Percentiles rank a stretch among this genome's conserved stretches.
Conservation (phyloP, 2,888 invertebrate genomes). For the Drosophila mimica region DNA sequence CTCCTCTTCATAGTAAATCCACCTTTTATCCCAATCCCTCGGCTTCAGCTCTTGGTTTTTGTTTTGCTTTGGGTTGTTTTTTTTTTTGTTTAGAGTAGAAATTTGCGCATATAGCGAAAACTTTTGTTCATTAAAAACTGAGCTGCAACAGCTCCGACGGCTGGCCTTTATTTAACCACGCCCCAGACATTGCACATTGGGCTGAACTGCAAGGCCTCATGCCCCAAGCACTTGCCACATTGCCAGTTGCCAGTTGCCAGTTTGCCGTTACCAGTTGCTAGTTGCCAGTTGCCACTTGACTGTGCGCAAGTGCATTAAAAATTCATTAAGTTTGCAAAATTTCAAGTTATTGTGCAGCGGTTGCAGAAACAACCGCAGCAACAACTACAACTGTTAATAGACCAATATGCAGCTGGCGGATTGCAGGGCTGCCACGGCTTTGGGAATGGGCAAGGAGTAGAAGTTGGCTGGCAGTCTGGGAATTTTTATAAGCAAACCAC, state of each 20-base stretch:
- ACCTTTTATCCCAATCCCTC: conserved; percentile 3
- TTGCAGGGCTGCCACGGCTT: no score
- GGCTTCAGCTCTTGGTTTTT: conserved; percentile 21
- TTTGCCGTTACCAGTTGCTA: conserved; percentile 21
- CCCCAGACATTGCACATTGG: conserved; percentile 68
- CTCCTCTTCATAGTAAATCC: conserved; percentile 32
- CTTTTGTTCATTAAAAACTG: conserved; percentile 82
- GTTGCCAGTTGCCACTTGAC: conserved; percentile 52
- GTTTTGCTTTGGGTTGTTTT: conserved; percentile 30
- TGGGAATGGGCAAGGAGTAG: neutral
- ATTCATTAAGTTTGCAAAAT: conserved; percentile 84
- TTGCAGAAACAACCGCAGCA: conserved; percentile 64
- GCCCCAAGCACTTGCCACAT: conserved; percentile 45
- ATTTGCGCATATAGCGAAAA: conserved; percentile 71
- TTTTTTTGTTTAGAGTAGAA: conserved; percentile 68
- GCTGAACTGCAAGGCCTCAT: conserved; percentile 21
- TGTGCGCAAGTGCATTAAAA: conserved; percentile 84
- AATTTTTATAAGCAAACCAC: conserved; percentile 67
- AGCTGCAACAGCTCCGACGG: conserved; percentile 50
- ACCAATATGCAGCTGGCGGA: conserved; percentile 69
- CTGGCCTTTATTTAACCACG: conserved; percentile 75
- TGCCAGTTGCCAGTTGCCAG: conserved; percentile 34
- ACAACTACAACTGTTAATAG: conserved; percentile 79
- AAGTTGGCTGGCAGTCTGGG: conserved; percentile 56
- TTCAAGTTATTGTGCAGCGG: conserved; percentile 77